Base-by-base conservation (phyloP, 2,888 invertebrate genomes). In the Boloria euphrosyne region DNA sequence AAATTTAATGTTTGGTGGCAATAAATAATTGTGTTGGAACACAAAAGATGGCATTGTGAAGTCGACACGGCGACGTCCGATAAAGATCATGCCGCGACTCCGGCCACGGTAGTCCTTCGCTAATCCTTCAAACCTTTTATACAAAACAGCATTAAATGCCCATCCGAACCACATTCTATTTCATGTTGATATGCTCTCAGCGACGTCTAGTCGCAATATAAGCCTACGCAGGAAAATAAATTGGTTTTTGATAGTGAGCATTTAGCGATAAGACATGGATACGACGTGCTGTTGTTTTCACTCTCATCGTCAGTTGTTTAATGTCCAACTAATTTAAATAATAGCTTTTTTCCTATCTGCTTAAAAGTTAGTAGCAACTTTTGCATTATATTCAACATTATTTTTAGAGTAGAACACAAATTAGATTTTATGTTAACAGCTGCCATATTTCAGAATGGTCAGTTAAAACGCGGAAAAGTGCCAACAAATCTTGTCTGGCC, bases 261-360 rank as follows among this genome's bases (percentile, higher is more conserved):
- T 65, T 54, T 60, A 49, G 17, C 50, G 59, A 60, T 49, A 17
- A 57, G 46, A 49, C 62, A 53, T 27, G n/a, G 43, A 44, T n/a
- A 51, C 51, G 22, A 22, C 16, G n/a, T 61, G 62, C 38, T 62
- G 27, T 57, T 57, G 46, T 46, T 66, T 66, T 47, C 57, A 50
- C 52, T 46, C 13, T 58, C 22, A 22, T 22, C 22, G 22, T 22
- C 51, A 58, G 18, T 38, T 86, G 86, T 88, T 89, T 87, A 85
- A 87, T 84, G 85, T 87, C 87, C 89, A 90, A 90, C 90, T 89
- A 89, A 90, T 89, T 90, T 90, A 89, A 90, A 90, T 90, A 89
- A 90, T 88, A 86, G 89, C 87, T 78, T 81, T 84, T 83, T 83
- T 80, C 80, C 84, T 81, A 82, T 84, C 85, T 88, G 87, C 88